Evolutionary conservation across 2,888 invertebrate genomes (phyloP).

Genomic region (Lepeophtheirus nordmannii): DNA sequence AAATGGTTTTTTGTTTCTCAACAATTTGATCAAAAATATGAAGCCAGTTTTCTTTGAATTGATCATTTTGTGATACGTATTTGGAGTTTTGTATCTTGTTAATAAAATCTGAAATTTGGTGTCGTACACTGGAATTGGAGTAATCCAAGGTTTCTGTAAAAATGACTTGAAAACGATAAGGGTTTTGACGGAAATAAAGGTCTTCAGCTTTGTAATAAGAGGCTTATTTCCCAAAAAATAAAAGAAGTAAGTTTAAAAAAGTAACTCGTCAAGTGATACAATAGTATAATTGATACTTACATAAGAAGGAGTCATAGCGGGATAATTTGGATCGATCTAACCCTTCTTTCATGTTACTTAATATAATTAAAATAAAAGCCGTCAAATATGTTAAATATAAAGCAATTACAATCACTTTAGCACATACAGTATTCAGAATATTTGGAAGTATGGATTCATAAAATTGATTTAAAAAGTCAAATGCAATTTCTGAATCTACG

Average conservation of each 20-base stretch:
- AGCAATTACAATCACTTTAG: too few relatives aligned
- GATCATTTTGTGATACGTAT: not conserved
- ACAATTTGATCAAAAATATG: not conserved
- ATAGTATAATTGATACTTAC: too few relatives aligned
- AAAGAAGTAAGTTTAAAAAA: too few relatives aligned
- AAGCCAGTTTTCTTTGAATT: slow-evolving; percentile 13
- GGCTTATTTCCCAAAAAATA: not conserved
- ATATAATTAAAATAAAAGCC: too few relatives aligned
- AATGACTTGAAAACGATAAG: slow-evolving; percentile 18
- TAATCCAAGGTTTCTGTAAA: slow-evolving; percentile 24
- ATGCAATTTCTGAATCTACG: too few relatives aligned
- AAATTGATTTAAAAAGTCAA: too few relatives aligned
- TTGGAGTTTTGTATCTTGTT: not conserved
- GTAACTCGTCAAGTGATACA: not conserved
- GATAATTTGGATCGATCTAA: slow-evolving; percentile 12
- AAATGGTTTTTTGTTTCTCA: too few relatives aligned
- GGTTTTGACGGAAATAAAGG: not conserved
- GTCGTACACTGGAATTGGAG: slow-evolving; percentile 9
- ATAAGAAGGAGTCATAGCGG: slow-evolving; percentile 19
- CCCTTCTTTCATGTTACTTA: slow-evolving; percentile 2
- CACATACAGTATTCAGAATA: too few relatives aligned
- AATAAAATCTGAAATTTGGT: not conserved
- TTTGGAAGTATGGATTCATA: too few relatives aligned
- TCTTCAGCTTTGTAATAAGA: slow-evolving; percentile 13
- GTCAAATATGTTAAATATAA: too few relatives aligned